Evolutionary conservation across 2,113 vertebrate genomes (phyloP).

Genomic region (Tauraco erythrolophus): DNA sequence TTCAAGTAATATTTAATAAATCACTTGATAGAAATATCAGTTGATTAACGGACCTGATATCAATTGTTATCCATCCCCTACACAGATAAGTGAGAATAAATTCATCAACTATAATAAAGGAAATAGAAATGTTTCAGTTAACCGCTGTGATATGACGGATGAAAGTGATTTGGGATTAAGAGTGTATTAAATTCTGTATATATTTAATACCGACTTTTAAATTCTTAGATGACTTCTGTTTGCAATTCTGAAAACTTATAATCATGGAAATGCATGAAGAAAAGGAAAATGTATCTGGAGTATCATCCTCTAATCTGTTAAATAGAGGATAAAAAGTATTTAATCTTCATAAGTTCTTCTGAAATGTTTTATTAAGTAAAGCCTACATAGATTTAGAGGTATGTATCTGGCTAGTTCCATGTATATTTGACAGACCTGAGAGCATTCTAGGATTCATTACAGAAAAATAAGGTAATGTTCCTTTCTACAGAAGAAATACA

Average conservation of each 20-base stretch:
- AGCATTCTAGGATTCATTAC: not conserved
- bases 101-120: not conserved
- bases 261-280: not conserved
- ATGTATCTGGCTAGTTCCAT: not conserved
- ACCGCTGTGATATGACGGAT: not conserved
- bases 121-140: not conserved
- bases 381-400: not conserved
- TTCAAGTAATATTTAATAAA: not conserved
- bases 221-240: not conserved
- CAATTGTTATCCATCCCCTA: not conserved
- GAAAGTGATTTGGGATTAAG: not conserved
- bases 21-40: not conserved
- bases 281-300: not conserved
- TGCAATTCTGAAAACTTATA: not conserved
- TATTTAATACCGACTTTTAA: not conserved
- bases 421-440: not conserved
- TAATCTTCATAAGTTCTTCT: not conserved
- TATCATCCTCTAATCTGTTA: slow-evolving; percentile 32
- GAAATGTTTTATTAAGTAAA: not conserved
- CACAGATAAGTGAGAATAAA: not conserved
- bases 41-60: not conserved
- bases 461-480: not conserved
- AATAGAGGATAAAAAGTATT: not conserved
- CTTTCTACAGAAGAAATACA: not conserved
- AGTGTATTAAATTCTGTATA: not conserved